Conservation (phyloP, 2,113 vertebrate genomes). For the Anarhynchus alexandrinus region DNA sequence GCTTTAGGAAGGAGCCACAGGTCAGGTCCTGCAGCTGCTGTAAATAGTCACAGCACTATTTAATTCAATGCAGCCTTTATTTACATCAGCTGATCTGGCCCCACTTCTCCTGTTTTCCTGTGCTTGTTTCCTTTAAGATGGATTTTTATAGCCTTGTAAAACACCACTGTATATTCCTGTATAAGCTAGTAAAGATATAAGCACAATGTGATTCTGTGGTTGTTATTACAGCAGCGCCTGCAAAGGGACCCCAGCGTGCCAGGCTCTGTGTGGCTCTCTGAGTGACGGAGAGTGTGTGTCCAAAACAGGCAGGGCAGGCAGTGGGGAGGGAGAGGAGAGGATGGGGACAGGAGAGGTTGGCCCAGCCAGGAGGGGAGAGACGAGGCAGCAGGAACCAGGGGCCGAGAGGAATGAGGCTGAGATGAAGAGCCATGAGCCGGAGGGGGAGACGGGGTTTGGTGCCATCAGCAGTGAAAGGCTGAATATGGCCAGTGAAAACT, state of each 20-base stretch:
- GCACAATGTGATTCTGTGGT: neutral
- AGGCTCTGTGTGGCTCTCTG: neutral
- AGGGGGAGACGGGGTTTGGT: neutral
- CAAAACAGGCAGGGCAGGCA: neutral
- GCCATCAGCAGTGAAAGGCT: neutral
- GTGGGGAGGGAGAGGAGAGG: neutral
- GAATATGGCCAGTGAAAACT: neutral
- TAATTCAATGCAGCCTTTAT: conserved; percentile 56
- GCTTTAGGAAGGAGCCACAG: neutral
- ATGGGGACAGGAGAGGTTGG: neutral
- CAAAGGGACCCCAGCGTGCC: neutral
- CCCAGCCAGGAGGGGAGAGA: neutral
- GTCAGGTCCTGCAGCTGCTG: conserved; percentile 49
- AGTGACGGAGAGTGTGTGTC: neutral
- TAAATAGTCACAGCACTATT: neutral
- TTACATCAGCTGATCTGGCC: conserved; percentile 59
- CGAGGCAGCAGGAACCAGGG: fast-evolving
- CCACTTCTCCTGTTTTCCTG: conserved; percentile 30
- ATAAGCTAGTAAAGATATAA: conserved; percentile 33
- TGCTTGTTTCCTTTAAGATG: conserved; percentile 52
- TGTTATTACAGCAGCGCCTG: neutral
- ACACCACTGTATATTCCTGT: conserved; percentile 42
- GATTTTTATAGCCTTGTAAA: conserved; percentile 59
- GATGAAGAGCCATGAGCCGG: fast-evolving
- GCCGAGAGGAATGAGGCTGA: neutral